Base-by-base conservation (phyloP, 2,797 vertebrate genomes). In the Acanthurus tractus region DNA sequence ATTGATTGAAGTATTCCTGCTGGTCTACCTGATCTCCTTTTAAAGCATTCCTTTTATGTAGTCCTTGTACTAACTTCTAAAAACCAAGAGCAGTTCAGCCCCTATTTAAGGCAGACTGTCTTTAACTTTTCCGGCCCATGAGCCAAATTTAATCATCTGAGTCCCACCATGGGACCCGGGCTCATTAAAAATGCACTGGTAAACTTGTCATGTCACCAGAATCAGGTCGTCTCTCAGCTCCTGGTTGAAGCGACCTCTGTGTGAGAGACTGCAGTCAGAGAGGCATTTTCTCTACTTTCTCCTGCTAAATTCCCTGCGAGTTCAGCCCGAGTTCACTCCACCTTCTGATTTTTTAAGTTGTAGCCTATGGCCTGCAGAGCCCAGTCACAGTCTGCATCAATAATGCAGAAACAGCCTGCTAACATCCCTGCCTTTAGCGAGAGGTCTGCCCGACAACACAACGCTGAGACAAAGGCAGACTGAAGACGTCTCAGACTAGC, bases 391-490 rank as follows among this genome's bases (percentile, higher is more conserved):
- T 81, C 86, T 74, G 70, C 89, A 91, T 93, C 80, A 93, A 92
- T 93, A 93, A 92, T 92, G 88, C 84, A 93, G 70, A 66, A 62
- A 58, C 73, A 88, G 90, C 46, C 85, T 76, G 86, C 82, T 86
- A 84, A 87, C 87, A 81, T 83, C 74, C 53, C 62, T 70, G 86
- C 72, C 83, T 73, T 87, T 55, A 87, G 85, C 56, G 0, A 86
- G 75, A 81, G 70, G 76, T 64, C 73, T 72, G 78, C 76, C 75
- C 53, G 3, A 81, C 80, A 83, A 85, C 74, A 62, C 67, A 1
- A 38, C 9, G n/a, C 75, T 49, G 20, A 64, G 66, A 86, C 79
- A 86, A 84, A 86, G 74, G 55, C 70, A 1, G 77, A 55, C 63
- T 58, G 73, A 53, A 61, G 70, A 84, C 18, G 40, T 74, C 82